These are phyloP conservation scores for Burhinus oedicnemus DNA, from an alignment of 2,113 vertebrate species.

Conservation along the genomic window DNA sequence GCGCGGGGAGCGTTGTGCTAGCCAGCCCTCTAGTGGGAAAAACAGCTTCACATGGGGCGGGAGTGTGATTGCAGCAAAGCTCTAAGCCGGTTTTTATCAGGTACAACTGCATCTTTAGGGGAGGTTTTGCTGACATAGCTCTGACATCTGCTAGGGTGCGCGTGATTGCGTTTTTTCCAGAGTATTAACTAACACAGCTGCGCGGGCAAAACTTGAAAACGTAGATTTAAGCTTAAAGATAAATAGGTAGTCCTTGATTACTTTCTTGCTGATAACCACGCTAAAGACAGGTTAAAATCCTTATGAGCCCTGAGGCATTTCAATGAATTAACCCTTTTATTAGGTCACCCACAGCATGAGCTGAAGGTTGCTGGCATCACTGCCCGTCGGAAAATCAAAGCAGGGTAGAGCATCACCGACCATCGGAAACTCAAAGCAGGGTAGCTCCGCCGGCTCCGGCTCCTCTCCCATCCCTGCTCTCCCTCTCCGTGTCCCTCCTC, in stretches of 20 bases:
- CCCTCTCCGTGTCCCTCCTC: neutral
- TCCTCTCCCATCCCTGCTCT: neutral
- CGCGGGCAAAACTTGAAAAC: neutral
- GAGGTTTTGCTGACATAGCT: neutral
- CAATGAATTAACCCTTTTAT: neutral
- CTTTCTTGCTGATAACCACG: neutral
- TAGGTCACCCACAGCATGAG: neutral
- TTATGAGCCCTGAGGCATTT: fast-evolving
- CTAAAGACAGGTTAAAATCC: neutral
- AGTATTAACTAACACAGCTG: neutral
- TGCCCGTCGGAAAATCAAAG: neutral
- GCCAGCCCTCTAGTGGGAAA: neutral
- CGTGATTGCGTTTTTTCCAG: neutral
- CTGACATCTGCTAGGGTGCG: neutral
- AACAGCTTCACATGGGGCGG: neutral
- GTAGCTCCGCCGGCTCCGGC: neutral
- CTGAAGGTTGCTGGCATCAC: neutral
- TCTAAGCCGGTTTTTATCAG: neutral
- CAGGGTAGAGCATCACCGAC: too few species aligned
- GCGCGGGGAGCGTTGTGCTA: neutral
- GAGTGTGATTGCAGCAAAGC: neutral
- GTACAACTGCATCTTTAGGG: neutral
- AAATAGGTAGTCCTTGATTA: neutral
- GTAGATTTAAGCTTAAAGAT: neutral
- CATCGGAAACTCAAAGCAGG: neutral